Evolutionary conservation across 2,797 vertebrate genomes (phyloP), one percentile per base, ranked within the genome.

Genomic region (Octomys mimax): DNA sequence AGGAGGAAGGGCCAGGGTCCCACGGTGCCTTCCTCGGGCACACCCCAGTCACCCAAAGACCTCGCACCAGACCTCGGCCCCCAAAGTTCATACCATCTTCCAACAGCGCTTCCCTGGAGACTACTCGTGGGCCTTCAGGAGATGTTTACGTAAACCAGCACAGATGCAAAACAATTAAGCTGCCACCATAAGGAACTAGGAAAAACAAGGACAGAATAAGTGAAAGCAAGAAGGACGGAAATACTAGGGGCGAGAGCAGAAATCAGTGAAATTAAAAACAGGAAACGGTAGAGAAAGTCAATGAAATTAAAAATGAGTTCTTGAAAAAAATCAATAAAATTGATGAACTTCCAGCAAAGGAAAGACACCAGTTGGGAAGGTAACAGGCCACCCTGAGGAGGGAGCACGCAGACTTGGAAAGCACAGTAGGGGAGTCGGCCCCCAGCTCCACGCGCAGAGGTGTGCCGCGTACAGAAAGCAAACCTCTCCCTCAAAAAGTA

Each of bases 141-240:
- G 80, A 46, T 16, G 26, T 21, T 22, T n/a, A n/a, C 21, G 28
- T 46, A 70, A 68, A 68, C 39, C 61, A 83, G 1, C 18, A 46
- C 52, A 79, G 16, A 66, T 3, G 49, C 26, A 73, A 57, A 83
- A 66, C 42, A 87, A 62, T 4, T 49, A 86, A 92, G 31, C 61
- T 57, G 52, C 24, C 24, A 57, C 2, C 70, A 82, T 82, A 28
- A 73, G 71, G 83, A 95, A 64, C 46, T 9, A 92, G 75, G 57
- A 77, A 92, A 18, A 89, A 39, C 31, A 21, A 81, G 19, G 46
- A 61, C 70, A 87, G 59, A 70, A 78, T 83, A 78, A 91, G 68
- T 52, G 28, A 39, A 62, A 70, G n/a, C 77, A 90, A 70, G 39
- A 21, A 73, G 33, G 6, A 70, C 77, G 61, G 28, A 92, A 62